These are phyloP conservation scores for Gila robusta DNA, from an alignment of 2,797 vertebrate species.

Conservation along the genomic window DNA sequence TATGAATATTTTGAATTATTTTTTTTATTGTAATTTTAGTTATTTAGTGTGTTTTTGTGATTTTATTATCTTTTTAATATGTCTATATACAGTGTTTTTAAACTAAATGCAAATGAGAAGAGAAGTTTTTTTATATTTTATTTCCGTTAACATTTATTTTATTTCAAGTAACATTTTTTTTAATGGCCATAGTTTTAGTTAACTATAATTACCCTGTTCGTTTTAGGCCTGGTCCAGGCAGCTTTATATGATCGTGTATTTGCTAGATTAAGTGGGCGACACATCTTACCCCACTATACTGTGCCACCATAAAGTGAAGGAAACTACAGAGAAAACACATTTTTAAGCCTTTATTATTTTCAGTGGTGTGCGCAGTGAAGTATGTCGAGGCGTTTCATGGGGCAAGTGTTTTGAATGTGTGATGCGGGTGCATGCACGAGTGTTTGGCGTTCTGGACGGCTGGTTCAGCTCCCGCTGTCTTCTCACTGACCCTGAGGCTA, in stretches of 20 bases:
- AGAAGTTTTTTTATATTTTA: too few species aligned
- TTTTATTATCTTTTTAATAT: too few species aligned
- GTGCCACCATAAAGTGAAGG: neutral
- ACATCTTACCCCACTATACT: neutral
- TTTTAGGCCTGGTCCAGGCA: neutral
- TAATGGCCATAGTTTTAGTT: neutral
- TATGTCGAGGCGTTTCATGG: neutral
- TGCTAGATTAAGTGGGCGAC: neutral
- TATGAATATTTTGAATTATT: too few species aligned
- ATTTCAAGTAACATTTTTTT: neutral
- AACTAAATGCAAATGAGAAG: too few species aligned
- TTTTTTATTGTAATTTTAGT: too few species aligned
- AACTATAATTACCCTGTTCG: neutral
- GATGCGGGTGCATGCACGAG: constrained; percentile 1
- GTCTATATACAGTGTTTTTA: neutral
- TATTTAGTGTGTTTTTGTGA: too few species aligned
- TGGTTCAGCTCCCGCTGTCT: constrained; percentile 40
- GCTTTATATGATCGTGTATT: neutral
- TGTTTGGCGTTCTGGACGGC: constrained; percentile 28
- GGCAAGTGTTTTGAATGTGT: neutral
- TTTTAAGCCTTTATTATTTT: constrained; percentile 8
- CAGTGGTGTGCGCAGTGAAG: neutral
- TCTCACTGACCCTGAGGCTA: constrained; percentile 36
- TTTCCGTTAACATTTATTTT: too few species aligned
- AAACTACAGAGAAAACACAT: neutral